phyloP scores from a whole-genome alignment of 2,888 invertebrate species.

The Euplexia lucipara region DNA sequence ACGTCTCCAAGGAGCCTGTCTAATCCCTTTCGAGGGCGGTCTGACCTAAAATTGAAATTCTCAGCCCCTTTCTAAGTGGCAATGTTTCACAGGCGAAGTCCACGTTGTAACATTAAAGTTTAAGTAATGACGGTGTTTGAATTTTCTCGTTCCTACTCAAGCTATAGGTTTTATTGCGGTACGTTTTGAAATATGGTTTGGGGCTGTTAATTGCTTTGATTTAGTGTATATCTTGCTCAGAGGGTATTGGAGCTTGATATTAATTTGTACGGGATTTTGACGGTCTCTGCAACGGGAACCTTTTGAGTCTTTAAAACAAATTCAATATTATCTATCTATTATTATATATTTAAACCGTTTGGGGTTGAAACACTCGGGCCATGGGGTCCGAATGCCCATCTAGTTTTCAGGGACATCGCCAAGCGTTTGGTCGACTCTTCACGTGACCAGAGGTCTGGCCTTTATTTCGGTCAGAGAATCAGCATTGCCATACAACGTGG shows the following conservation, averaged over 20 bases:
- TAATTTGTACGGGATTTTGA: constrained; percentile 22
- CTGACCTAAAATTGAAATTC: constrained; percentile 82
- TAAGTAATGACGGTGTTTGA: constrained; percentile 74
- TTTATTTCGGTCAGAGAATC: neutral
- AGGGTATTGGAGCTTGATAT: constrained; percentile 23
- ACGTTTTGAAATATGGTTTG: constrained; percentile 64
- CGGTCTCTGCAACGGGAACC: neutral
- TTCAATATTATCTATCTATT: neutral
- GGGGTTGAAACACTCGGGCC: too few species aligned
- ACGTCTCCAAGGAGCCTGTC: constrained; percentile 70
- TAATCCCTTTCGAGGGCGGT: constrained; percentile 73
- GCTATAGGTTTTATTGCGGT: constrained; percentile 69
- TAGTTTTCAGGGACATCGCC: too few species aligned
- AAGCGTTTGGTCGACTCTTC: too few species aligned
- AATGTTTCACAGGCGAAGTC: constrained; percentile 72
- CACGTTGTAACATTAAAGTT: constrained; percentile 75
- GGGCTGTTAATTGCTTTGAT: constrained; percentile 60
- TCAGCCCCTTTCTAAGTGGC: constrained; percentile 74
- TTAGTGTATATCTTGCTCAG: constrained; percentile 39
- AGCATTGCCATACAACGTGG: too few species aligned
- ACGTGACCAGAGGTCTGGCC: too few species aligned
- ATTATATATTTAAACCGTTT: too few species aligned
- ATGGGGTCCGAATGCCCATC: too few species aligned
- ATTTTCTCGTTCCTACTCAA: constrained; percentile 65
- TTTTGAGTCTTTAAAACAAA: neutral